phyloP scores from a whole-genome alignment of 2,888 invertebrate genomes.

The Trichogramma dendrolimi region DNA sequence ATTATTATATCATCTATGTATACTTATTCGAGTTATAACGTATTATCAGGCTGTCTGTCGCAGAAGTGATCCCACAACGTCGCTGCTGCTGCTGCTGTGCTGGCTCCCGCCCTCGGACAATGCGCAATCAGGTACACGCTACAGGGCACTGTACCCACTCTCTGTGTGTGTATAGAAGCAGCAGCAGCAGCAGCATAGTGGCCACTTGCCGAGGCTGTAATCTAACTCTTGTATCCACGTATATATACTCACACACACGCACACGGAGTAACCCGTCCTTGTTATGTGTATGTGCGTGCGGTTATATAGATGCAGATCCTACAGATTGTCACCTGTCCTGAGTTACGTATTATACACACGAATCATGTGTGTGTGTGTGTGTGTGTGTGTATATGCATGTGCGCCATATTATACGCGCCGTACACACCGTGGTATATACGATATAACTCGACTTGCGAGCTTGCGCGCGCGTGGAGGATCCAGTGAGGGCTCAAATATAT shows the following conservation, averaged over 20 bases:
- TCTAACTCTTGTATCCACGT: not conserved
- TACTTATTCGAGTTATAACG: conserved; percentile 6
- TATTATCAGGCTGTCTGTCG: conserved; percentile 20
- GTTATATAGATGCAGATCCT: not conserved
- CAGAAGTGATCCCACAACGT: conserved; percentile 16
- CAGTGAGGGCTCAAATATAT: conserved; percentile 25
- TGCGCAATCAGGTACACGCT: conserved; percentile 15
- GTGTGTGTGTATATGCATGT: no score
- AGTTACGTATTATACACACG: no score
- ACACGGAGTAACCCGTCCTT: not conserved
- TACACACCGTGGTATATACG: no score
- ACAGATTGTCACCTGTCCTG: conserved; percentile 18
- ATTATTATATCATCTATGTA: no score
- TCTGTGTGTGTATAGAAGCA: not conserved
- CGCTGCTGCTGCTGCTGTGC: not conserved
- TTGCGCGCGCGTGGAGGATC: no score
- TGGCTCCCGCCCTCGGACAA: conserved; percentile 4
- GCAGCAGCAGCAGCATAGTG: not conserved
- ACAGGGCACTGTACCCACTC: not conserved
- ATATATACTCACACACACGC: not conserved
- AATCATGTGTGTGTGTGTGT: no score
- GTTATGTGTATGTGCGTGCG: no score
- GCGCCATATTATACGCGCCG: no score
- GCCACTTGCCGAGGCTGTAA: no score
- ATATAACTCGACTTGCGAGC: no score